A percentile compares a stretch with the other conserved stretches of the same genome.
Evolutionary conservation across 2,797 vertebrate species (phyloP).

Genomic region (Pelodytes ibericus): DNA sequence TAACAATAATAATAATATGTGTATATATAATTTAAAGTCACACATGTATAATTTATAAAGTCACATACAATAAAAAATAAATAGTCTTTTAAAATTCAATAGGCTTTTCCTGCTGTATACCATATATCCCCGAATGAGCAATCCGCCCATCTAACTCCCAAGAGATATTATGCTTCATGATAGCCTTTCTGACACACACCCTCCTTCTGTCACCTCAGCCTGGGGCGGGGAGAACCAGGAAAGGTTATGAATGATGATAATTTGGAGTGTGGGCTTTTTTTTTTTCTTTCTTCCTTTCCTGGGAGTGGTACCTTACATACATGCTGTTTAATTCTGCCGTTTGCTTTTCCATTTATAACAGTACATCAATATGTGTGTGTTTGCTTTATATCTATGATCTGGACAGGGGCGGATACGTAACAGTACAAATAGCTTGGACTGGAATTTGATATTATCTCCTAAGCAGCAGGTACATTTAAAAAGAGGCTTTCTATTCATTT

Average conservation of each 20-base stretch:
- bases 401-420: slow-evolving; percentile 7
- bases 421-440: slow-evolving; percentile 31
- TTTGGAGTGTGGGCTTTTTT: not conserved
- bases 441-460: slow-evolving; percentile 42
- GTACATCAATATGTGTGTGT: slow-evolving; percentile 13
- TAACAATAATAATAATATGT: too few relatives aligned
- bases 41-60: too few relatives aligned
- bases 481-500: slow-evolving; percentile 46
- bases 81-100: too few relatives aligned
- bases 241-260: slow-evolving; percentile 25
- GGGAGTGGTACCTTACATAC: slow-evolving; percentile 12
- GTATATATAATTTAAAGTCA: too few relatives aligned
- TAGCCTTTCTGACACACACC: slow-evolving; percentile 16
- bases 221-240: not conserved
- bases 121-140: too few relatives aligned
- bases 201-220: slow-evolving; percentile 24
- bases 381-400: slow-evolving; percentile 27
- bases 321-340: slow-evolving; percentile 3
- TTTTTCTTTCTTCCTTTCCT: not conserved
- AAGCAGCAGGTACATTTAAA: slow-evolving; percentile 47
- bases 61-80: not conserved
- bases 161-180: slow-evolving; percentile 11
- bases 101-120: too few relatives aligned
- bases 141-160: not conserved
- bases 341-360: slow-evolving; percentile 18